Percentiles rank a stretch among this genome's conserved stretches.
These are phyloP conservation scores for Anoncus sp. DNA, from an alignment of 2,888 invertebrate species.

Conservation along the genomic window DNA sequence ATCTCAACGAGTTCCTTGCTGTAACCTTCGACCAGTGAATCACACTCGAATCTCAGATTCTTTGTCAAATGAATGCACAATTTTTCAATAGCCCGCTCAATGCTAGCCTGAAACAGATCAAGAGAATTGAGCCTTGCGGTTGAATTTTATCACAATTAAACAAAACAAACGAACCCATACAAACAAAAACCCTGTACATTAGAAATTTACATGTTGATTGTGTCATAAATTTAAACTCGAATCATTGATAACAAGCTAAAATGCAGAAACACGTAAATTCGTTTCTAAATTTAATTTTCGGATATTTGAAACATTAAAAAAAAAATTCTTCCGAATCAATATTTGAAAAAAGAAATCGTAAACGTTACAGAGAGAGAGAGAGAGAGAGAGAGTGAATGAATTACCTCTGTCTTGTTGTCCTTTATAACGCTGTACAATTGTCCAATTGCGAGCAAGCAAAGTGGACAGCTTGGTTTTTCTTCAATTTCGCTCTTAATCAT, in stretches of 20 bases:
- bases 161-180: too few relatives aligned
- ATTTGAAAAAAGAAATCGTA: background rate
- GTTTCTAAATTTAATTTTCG: too few relatives aligned
- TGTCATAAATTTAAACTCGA: too few relatives aligned
- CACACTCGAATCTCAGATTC: constrained; percentile 88
- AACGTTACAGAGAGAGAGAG: background rate
- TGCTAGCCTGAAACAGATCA: constrained; percentile 86
- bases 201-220: too few relatives aligned
- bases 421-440: constrained; percentile 90
- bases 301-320: background rate
- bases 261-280: too few relatives aligned
- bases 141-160: background rate
- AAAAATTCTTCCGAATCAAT: background rate
- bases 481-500: constrained; percentile 83
- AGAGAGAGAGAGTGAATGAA: background rate
- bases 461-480: constrained; percentile 90
- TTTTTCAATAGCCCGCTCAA: constrained; percentile 88
- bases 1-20: constrained; percentile 91
- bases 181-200: too few relatives aligned
- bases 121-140: background rate
- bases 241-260: too few relatives aligned
- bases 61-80: constrained; percentile 89
- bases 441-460: constrained; percentile 93
- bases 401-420: constrained; percentile 90
- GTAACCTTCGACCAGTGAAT: constrained; percentile 91